Conservation (phyloP, 2,113 vertebrate species). For the Paramormyrops kingsleyae region DNA sequence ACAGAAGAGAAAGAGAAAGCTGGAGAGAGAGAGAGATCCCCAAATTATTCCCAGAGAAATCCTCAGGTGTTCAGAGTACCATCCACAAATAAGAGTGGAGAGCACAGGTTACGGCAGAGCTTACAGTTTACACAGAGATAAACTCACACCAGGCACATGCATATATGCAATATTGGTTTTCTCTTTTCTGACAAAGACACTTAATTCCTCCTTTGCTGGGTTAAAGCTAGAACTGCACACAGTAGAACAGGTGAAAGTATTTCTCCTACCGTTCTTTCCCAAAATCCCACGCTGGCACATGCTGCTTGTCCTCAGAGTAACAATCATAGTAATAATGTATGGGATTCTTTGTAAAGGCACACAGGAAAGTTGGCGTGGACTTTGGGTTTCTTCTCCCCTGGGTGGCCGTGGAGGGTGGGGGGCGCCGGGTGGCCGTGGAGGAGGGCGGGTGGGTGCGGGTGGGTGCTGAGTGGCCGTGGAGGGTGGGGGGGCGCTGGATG, state of each 20-base stretch:
- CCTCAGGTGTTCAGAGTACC: slow-evolving; percentile 7
- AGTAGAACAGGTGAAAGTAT: background rate
- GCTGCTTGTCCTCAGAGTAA: background rate
- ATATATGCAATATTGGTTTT: slow-evolving; percentile 1
- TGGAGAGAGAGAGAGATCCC: background rate
- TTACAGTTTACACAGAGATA: background rate
- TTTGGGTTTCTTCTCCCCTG: background rate
- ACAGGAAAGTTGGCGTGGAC: background rate
- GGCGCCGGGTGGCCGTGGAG: background rate
- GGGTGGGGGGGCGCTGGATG: background rate
- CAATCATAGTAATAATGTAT: background rate
- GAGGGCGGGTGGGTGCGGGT: background rate
- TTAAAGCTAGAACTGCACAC: background rate
- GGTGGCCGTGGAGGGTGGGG: background rate
- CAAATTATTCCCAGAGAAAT: background rate
- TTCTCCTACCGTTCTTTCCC: background rate
- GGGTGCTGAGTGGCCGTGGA: background rate
- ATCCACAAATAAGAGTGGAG: background rate
- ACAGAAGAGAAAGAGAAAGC: background rate
- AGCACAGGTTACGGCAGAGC: background rate
- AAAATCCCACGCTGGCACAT: background rate
- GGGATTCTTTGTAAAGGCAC: background rate
- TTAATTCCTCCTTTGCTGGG: background rate
- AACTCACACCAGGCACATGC: slow-evolving; percentile 1
- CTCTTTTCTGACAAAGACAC: background rate